Evolutionary conservation across 2,888 invertebrate genomes (phyloP).

Genomic region (Dyspetes luteomarginatus): DNA sequence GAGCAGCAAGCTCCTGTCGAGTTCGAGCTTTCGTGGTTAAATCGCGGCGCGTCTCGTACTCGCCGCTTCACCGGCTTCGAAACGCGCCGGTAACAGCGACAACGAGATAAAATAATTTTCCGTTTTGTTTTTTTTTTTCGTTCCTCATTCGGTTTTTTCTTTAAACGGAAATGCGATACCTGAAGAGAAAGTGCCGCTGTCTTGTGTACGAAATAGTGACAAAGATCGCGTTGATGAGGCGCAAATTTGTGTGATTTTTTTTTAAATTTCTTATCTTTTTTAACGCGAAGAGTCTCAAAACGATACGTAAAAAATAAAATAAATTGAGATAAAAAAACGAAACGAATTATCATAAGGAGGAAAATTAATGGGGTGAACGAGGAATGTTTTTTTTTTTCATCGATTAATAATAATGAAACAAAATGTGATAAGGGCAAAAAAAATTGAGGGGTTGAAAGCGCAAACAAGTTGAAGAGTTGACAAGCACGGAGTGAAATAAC

Average conservation of each 20-base stretch:
- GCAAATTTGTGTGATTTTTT: conserved; percentile 38
- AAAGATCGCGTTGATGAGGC: conserved; percentile 56
- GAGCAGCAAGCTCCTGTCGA: conserved; percentile 33
- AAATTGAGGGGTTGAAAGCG: neutral
- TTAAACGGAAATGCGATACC: conserved; percentile 77
- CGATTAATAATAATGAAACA: neutral
- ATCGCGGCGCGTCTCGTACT: conserved; percentile 54
- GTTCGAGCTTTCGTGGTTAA: conserved; percentile 53
- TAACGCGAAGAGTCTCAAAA: neutral
- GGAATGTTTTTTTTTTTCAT: conserved; percentile 16
- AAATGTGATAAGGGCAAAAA: conserved; percentile 20
- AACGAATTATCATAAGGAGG: conserved; percentile 9
- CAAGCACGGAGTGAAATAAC: conserved; percentile 20
- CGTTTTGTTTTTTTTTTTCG: neutral
- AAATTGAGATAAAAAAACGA: conserved; percentile 12
- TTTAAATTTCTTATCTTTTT: conserved; percentile 23
- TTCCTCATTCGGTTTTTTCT: neutral
- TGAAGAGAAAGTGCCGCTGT: conserved; percentile 82
- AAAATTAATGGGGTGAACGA: conserved; percentile 36
- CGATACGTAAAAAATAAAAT: conserved; percentile 1
- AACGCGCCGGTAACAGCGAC: conserved; percentile 53
- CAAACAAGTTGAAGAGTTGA: too few species aligned
- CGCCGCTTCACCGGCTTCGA: conserved; percentile 42
- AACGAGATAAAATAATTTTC: neutral
- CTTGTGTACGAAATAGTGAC: conserved; percentile 68